Evolutionary conservation across 2,113 vertebrate genomes (phyloP).

Genomic region (Ia io): DNA sequence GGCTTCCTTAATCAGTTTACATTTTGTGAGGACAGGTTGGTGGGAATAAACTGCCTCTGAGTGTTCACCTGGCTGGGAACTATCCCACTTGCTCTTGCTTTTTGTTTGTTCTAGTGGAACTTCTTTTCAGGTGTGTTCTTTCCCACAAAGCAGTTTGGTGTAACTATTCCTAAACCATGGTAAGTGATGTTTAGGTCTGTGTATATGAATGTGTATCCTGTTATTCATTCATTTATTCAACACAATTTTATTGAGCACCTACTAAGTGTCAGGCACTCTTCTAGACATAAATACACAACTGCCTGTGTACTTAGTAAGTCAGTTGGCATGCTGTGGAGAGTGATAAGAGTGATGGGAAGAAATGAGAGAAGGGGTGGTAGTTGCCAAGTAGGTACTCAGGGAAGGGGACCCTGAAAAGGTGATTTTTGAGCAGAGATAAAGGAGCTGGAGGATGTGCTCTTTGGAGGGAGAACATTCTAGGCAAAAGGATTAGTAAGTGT

Average conservation of each 20-base stretch:
- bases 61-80: background rate
- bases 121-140: constrained; percentile 26
- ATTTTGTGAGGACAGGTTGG: background rate
- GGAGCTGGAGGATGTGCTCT: background rate
- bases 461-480: background rate
- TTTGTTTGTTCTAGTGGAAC: background rate
- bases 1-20: background rate
- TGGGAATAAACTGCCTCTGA: background rate
- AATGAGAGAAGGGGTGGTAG: background rate
- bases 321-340: background rate
- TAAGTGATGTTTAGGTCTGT: background rate
- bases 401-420: background rate
- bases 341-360: background rate
- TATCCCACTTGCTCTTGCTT: background rate
- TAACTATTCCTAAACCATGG: background rate
- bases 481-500: background rate
- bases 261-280: background rate
- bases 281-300: background rate
- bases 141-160: background rate
- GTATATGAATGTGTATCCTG: background rate
- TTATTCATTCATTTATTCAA: background rate
- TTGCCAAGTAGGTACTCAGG: background rate
- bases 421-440: background rate
- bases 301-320: fast-evolving
- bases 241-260: background rate